Conservation (phyloP, 2,113 vertebrate genomes). For the Petrocephalus microphthalmus region DNA sequence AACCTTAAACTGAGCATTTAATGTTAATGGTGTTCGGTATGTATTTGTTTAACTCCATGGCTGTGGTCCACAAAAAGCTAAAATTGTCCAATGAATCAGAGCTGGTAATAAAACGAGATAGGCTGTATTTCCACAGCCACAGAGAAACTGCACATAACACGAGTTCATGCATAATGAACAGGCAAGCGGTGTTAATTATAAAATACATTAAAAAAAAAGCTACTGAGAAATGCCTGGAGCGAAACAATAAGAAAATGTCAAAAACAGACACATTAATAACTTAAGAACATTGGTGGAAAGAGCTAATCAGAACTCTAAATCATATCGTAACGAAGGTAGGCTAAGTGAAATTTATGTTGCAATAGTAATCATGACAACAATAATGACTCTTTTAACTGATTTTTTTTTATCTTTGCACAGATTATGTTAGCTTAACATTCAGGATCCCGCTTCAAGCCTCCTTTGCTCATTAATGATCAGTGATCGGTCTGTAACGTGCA, state of each 20-base stretch:
- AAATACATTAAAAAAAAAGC: background rate
- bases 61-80: background rate
- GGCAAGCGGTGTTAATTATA: background rate
- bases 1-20: background rate
- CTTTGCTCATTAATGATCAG: background rate
- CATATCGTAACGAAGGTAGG: background rate
- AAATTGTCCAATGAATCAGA: background rate
- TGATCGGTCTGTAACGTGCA: no score
- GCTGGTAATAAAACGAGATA: background rate
- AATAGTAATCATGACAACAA: background rate
- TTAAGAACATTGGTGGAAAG: conserved; percentile 3
- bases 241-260: conserved; percentile 18
- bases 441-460: background rate
- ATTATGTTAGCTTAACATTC: background rate
- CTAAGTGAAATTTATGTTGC: background rate
- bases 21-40: background rate
- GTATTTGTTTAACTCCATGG: background rate
- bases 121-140: conserved; percentile 29
- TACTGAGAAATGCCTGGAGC: conserved; percentile 7
- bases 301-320: background rate
- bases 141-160: conserved; percentile 33
- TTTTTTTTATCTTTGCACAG: no score
- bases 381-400: background rate
- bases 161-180: conserved; percentile 37
- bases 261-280: conserved; percentile 14